phyloP scores from a whole-genome alignment of 2,888 invertebrate species.

The Brachyptera putata region DNA sequence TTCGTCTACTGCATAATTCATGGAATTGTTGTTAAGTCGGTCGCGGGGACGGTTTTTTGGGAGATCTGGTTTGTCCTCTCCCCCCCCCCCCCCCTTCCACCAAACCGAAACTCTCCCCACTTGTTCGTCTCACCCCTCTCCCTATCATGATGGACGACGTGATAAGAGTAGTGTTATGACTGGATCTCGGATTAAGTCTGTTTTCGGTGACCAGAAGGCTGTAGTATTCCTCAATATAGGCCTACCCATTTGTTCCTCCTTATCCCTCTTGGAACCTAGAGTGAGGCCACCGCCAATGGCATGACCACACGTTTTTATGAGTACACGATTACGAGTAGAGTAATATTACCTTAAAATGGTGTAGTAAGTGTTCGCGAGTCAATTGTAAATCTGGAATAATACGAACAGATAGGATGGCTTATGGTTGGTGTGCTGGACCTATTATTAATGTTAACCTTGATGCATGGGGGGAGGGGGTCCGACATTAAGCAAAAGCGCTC shows the following conservation, averaged over 20 bases:
- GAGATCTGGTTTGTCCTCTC: slow-evolving; percentile 16
- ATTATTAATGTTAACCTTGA: too few species aligned
- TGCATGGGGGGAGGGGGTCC: too few species aligned
- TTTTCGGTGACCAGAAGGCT: slow-evolving; percentile 31
- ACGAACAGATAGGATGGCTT: too few species aligned
- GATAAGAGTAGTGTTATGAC: slow-evolving; percentile 34
- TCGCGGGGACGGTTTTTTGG: slow-evolving; percentile 24
- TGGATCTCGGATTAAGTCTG: slow-evolving; percentile 29
- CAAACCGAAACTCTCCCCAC: slow-evolving; percentile 19
- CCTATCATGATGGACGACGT: slow-evolving; percentile 32
- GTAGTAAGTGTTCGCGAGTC: slow-evolving; percentile 28
- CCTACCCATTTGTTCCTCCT: too few species aligned
- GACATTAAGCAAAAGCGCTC: too few species aligned
- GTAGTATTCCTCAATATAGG: too few species aligned
- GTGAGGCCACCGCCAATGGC: too few species aligned
- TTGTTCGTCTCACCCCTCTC: slow-evolving; percentile 16
- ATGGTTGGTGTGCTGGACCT: too few species aligned
- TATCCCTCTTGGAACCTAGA: too few species aligned
- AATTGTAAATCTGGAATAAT: slow-evolving; percentile 30
- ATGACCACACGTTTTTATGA: too few species aligned
- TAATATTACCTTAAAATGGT: slow-evolving; percentile 30
- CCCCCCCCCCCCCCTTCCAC: slow-evolving; percentile 8
- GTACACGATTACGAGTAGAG: too few species aligned
- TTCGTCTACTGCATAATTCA: slow-evolving; percentile 34
- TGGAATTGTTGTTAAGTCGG: slow-evolving; percentile 28